These are phyloP conservation scores for Leptinotarsa rubiginosa DNA, from an alignment of 2,888 invertebrate genomes.

Conservation along the genomic window DNA sequence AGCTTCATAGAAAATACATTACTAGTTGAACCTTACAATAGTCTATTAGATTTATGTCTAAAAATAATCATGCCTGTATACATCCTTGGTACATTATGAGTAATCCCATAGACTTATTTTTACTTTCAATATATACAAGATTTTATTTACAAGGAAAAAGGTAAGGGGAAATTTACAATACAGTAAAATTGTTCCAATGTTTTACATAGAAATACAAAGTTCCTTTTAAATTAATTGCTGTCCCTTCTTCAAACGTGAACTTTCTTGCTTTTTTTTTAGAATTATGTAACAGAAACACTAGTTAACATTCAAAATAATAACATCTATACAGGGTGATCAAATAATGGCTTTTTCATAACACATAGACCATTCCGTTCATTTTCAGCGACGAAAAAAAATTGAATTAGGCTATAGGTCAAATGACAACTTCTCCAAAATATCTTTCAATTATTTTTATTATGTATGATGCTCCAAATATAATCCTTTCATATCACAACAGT, in stretches of 20 bases:
- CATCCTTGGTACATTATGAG: slow-evolving; percentile 60
- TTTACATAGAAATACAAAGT: neutral
- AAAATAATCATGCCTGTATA: slow-evolving; percentile 64
- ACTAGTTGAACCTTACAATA: slow-evolving; percentile 38
- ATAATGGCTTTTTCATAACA: too few relatives aligned
- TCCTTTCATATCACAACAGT: too few relatives aligned
- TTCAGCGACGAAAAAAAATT: too few relatives aligned
- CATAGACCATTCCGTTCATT: too few relatives aligned
- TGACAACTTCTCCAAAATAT: too few relatives aligned
- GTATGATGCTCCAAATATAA: too few relatives aligned
- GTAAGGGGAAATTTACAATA: slow-evolving; percentile 27
- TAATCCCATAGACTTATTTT: slow-evolving; percentile 36
- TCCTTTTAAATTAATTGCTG: neutral
- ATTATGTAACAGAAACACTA: too few relatives aligned
- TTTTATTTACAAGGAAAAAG: slow-evolving; percentile 32
- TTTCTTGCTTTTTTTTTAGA: too few relatives aligned
- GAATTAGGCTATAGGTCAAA: too few relatives aligned
- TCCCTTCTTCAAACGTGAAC: neutral
- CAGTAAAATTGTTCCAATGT: slow-evolving; percentile 22
- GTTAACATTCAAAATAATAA: too few relatives aligned
- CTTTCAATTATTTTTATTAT: too few relatives aligned
- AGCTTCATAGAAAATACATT: slow-evolving; percentile 59
- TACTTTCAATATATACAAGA: slow-evolving; percentile 35
- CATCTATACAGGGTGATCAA: too few relatives aligned
- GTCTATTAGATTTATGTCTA: slow-evolving; percentile 53